Evolutionary conservation across 1,140 invertebrate species (phyloP).

Genomic region (Stenopsyche tienmushanensis): DNA sequence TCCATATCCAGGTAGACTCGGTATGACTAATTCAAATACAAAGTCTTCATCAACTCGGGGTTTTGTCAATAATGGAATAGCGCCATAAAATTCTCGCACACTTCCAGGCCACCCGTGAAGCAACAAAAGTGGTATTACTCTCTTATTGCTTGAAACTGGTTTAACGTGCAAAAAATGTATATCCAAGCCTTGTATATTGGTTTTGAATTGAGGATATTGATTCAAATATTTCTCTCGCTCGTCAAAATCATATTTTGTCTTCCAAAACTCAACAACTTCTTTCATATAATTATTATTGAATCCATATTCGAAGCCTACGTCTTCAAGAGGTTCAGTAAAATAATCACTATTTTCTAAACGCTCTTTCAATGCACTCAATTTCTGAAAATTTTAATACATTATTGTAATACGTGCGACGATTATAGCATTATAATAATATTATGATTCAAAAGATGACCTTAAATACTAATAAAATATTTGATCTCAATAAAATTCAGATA

Average conservation of each 20-base stretch:
- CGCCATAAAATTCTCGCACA: conserved; percentile 75
- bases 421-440: no score
- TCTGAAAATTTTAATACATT: no score
- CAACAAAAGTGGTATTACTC: conserved; percentile 68
- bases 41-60: conserved; percentile 58
- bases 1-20: conserved; percentile 74
- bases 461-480: no score
- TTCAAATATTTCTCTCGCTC: conserved; percentile 68
- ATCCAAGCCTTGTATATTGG: conserved; percentile 68
- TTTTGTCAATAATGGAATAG: conserved; percentile 70
- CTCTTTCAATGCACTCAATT: conserved; percentile 24
- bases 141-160: conserved; percentile 54
- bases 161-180: conserved; percentile 69
- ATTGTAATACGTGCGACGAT: no score
- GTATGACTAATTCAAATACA: conserved; percentile 78
- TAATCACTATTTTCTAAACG: conserved; percentile 23
- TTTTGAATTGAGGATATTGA: conserved; percentile 69
- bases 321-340: conserved; percentile 36
- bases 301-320: conserved; percentile 58
- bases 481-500: no score
- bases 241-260: conserved; percentile 69
- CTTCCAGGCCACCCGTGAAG: conserved; percentile 86
- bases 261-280: conserved; percentile 70
- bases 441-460: no score
- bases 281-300: conserved; percentile 64